A percentile compares a stretch with the other conserved stretches of the same genome.
These are phyloP conservation scores for Trididemnum nubilum DNA, from an alignment of 23 tunicate genomes.

Conservation along the genomic window DNA sequence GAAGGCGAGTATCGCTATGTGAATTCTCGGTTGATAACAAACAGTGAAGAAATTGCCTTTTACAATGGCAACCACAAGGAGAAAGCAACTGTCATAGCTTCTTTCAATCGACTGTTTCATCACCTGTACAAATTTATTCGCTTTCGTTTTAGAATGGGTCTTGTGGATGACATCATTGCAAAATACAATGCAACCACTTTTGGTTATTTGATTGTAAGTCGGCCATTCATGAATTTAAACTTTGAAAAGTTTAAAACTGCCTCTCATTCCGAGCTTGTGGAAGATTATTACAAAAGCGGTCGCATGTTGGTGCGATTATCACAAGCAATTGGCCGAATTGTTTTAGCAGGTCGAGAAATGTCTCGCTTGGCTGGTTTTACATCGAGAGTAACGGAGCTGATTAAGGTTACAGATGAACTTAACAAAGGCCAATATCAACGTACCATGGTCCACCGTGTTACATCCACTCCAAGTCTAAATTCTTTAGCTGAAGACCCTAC, in stretches of 20 bases:
- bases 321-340: conserved; percentile 95
- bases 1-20: conserved; percentile 93
- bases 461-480: not conserved
- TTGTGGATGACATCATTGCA: conserved; percentile 87
- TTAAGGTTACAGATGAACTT: conserved; percentile 82
- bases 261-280: conserved; percentile 73
- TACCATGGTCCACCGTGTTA: conserved; percentile 67
- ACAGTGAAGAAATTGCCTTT: conserved; percentile 95
- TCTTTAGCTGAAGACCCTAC: not conserved
- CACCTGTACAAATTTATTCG: conserved; percentile 72
- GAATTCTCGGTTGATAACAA: conserved; percentile 88
- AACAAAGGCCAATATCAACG: conserved; percentile 75
- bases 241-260: conserved; percentile 57
- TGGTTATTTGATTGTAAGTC: conserved; percentile 89
- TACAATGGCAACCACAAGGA: conserved; percentile 95
- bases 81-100: conserved; percentile 44
- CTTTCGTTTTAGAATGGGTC: conserved; percentile 91
- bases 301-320: conserved; percentile 90
- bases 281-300: conserved; percentile 89
- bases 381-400: conserved; percentile 76
- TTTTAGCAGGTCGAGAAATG: conserved; percentile 93
- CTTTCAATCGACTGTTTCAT: conserved; percentile 55
- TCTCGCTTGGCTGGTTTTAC: conserved; percentile 93
- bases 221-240: conserved; percentile 75
- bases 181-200: conserved; percentile 91